Base-by-base conservation (phyloP, 2,113 vertebrate genomes). In the Hylia prasina region DNA sequence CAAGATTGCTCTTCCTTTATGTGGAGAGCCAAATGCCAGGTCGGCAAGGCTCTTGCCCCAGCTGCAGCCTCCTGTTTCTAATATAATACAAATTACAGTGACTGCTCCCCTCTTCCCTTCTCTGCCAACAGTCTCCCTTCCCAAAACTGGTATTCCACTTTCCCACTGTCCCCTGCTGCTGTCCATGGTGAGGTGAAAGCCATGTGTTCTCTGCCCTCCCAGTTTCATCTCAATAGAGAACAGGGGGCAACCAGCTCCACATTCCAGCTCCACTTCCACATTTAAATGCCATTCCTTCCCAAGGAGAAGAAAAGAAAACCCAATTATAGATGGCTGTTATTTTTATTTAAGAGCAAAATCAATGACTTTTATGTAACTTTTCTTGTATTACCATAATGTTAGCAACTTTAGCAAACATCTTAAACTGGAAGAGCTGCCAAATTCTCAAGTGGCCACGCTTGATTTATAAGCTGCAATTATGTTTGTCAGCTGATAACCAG, bases 401-500 rank as follows among this genome's bases (percentile, higher is more conserved):
- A 84, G 77, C 69, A 76, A 50, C 42, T 91, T 65, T 50, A 89
- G 66, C 69, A 93, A 95, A 82, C 35, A 40, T 51, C 39, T 75
- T 81, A 56, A 73, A 56, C 51, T 7, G 21, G 60, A 80, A 64
- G 31, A 88, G 39, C 56, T 90, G 82, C 69, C 90, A 96, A 95
- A 93, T 54, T 94, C 76, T 95, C 79, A 51, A 91, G 90, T 77
- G 82, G 70, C 42, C 47, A 44, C 51, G 3, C 54, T 65, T 92
- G 85, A 94, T 93, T 96, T 86, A 88, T 56, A 81, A 82, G 60
- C 56, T 88, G 60, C 85, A 95, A 88, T 96, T 94, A 94, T 57
- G 60, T 93, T 90, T 93, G 82, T 88, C 92, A 89, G 90, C 79
- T 94, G 90, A 93, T 86, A 96, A 97, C 68, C 90, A 89, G 71